These are phyloP conservation scores for Xylocampa areola DNA, from an alignment of 2,888 invertebrate genomes.

Conservation along the genomic window DNA sequence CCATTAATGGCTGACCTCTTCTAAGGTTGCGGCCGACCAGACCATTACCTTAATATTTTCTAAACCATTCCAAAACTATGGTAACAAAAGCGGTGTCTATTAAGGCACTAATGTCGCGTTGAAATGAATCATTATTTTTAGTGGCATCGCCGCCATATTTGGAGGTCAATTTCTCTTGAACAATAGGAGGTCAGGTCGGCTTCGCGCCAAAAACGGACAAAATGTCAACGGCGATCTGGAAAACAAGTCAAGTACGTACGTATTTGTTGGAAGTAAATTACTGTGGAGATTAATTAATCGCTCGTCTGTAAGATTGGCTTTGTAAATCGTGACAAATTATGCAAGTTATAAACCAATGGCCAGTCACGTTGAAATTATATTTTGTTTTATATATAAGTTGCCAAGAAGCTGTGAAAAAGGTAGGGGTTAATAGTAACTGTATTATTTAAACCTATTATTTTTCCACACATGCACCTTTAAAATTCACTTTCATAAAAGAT, in stretches of 20 bases:
- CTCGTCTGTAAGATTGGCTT: constrained; percentile 23
- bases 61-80: constrained; percentile 47
- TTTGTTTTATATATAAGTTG: constrained; percentile 6
- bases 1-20: constrained; percentile 48
- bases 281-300: constrained; percentile 18
- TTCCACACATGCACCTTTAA: too few relatives aligned
- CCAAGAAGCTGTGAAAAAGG: neutral
- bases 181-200: constrained; percentile 53
- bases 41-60: constrained; percentile 54
- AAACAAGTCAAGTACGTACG: constrained; percentile 33
- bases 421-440: neutral
- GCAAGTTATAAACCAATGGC: constrained; percentile 1
- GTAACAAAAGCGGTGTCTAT: constrained; percentile 51
- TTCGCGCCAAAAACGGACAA: constrained; percentile 48
- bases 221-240: constrained; percentile 53
- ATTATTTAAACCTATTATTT: neutral
- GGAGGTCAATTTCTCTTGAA: constrained; percentile 57
- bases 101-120: constrained; percentile 50
- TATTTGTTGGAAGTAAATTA: constrained; percentile 24
- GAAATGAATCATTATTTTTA: constrained; percentile 62
- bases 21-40: constrained; percentile 24
- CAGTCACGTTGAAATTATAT: neutral
- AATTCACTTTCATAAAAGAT: too few relatives aligned
- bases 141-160: constrained; percentile 54
- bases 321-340: constrained; percentile 20